These are phyloP conservation scores for Eptatretus burgeri DNA, from an alignment of 2,113 vertebrate species.

Conservation along the genomic window DNA sequence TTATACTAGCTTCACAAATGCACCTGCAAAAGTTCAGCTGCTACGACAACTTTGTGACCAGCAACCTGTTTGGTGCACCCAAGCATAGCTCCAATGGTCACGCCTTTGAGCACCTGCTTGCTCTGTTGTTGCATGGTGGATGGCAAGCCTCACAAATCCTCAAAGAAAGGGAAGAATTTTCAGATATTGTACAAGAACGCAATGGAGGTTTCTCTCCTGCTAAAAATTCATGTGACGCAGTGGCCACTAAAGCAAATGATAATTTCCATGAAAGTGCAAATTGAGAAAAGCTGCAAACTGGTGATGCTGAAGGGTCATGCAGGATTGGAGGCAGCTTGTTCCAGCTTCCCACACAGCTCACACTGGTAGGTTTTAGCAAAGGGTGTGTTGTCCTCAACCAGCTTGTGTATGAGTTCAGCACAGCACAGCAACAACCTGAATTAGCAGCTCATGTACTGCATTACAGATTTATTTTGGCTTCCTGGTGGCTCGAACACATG, in stretches of 20 bases:
- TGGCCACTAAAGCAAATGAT: background rate
- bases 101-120: constrained; percentile 49
- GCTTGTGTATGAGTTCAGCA: constrained; percentile 46
- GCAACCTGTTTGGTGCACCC: constrained; percentile 77
- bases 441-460: constrained; percentile 19
- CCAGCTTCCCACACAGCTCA: constrained; percentile 21
- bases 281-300: background rate
- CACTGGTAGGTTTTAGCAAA: constrained; percentile 82
- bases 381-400: constrained; percentile 94
- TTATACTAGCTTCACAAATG: constrained; percentile 57
- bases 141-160: background rate
- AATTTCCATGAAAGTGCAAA: too few species aligned
- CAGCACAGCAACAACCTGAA: constrained; percentile 34
- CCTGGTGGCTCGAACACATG: constrained; percentile 74
- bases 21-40: constrained; percentile 92
- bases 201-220: background rate
- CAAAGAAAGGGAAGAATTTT: too few species aligned
- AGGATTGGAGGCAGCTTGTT: background rate
- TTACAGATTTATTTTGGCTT: constrained; percentile 66
- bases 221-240: background rate
- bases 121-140: constrained; percentile 20
- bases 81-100: constrained; percentile 36
- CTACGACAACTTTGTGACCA: constrained; percentile 68
- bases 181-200: too few species aligned
- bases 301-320: background rate